Percentiles rank a stretch among this genome's conserved stretches.
Conservation (phyloP, 1,140 invertebrate species). For the Stegodyphus mimosarum region DNA sequence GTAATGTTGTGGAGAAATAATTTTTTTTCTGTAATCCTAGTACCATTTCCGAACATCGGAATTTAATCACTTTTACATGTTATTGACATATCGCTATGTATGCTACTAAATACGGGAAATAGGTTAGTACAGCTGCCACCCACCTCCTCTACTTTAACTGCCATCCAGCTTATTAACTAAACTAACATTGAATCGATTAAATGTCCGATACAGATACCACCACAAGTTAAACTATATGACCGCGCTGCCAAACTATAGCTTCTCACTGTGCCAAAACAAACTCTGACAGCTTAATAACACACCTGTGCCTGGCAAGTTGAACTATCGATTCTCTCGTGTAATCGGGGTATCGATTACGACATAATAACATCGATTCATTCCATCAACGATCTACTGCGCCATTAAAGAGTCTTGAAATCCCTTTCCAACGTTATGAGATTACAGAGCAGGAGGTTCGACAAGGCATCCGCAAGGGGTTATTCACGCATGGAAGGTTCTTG, state of each 20-base stretch:
- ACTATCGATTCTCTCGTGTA: constrained; percentile 41
- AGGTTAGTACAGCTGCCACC: no score
- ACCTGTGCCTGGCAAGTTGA: constrained; percentile 34
- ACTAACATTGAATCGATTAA: constrained; percentile 22
- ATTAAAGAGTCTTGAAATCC: constrained; percentile 3
- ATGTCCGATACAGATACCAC: constrained; percentile 29
- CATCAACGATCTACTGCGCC: constrained; percentile 25
- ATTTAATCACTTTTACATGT: no score
- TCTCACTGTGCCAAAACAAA: constrained; percentile 27
- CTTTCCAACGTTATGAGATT: neutral
- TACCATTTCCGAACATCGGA: no score
- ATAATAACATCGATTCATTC: constrained; percentile 46
- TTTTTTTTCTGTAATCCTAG: no score
- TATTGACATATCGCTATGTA: no score
- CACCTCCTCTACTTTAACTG: no score
- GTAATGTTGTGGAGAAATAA: no score
- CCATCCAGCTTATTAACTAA: neutral
- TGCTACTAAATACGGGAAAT: no score
- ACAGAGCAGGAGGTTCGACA: neutral
- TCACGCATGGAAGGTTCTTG: constrained; percentile 1
- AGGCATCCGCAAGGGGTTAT: neutral
- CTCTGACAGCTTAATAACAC: constrained; percentile 57
- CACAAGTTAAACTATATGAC: neutral
- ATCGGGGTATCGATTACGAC: constrained; percentile 45
- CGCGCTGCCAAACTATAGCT: constrained; percentile 1